These are phyloP conservation scores for Falcunculus frontatus DNA, from an alignment of 2,113 vertebrate species.

Conservation along the genomic window DNA sequence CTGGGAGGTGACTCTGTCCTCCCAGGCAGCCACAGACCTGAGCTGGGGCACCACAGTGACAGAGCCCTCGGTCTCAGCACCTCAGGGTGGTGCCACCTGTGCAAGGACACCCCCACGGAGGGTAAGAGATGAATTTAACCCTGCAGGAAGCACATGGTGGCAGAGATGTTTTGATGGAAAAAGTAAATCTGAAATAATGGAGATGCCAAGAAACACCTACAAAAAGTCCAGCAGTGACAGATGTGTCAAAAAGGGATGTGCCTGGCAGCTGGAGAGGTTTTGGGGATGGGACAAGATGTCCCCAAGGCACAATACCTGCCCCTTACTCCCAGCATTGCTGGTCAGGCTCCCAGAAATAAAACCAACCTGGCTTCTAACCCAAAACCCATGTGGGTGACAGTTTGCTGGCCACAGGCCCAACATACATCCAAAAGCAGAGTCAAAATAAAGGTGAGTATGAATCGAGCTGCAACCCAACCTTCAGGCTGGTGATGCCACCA, in stretches of 20 bases:
- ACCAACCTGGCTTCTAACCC: not conserved
- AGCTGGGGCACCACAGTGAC: not conserved
- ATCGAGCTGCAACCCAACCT: not conserved
- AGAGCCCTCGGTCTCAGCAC: not conserved
- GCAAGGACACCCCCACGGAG: fast-evolving
- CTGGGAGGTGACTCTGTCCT: not conserved
- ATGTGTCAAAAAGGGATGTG: not conserved
- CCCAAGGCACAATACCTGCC: not conserved
- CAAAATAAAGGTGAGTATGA: not conserved
- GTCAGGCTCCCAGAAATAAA: not conserved
- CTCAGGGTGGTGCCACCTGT: not conserved
- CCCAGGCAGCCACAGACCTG: not conserved
- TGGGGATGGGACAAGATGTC: not conserved
- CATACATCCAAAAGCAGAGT: fast-evolving
- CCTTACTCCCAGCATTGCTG: not conserved
- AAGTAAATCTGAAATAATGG: not conserved
- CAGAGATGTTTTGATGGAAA: not conserved
- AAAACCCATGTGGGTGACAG: not conserved
- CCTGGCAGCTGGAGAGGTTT: not conserved
- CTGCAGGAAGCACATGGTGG: not conserved
- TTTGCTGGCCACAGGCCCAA: not conserved
- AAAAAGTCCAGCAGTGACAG: not conserved
- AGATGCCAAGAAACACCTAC: not conserved
- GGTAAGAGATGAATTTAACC: no score
- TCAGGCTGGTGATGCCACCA: not conserved